phyloP scores from a whole-genome alignment of 2,888 invertebrate species.

The Melitaea athalia region DNA sequence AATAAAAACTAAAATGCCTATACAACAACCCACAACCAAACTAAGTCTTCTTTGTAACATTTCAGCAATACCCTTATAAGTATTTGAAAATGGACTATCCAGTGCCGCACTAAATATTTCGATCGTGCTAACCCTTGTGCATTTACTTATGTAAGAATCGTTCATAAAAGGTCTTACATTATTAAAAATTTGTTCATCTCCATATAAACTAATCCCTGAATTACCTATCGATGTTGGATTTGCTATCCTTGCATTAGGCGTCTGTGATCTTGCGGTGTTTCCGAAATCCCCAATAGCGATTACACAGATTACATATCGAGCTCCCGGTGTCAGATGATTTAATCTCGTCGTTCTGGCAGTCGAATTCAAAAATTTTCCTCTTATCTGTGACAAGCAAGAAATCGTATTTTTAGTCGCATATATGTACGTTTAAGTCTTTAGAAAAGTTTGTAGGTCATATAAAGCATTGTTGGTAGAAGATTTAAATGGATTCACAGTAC shows the following conservation, averaged over 20 bases:
- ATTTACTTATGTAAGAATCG: slow-evolving; percentile 89
- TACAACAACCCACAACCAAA: slow-evolving; percentile 92
- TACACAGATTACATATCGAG: slow-evolving; percentile 93
- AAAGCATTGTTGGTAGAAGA: slow-evolving; percentile 64
- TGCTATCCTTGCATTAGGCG: slow-evolving; percentile 79
- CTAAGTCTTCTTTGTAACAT: slow-evolving; percentile 91
- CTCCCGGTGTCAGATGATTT: slow-evolving; percentile 88
- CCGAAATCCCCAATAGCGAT: slow-evolving; percentile 89
- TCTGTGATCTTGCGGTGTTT: slow-evolving; percentile 70
- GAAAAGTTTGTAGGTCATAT: slow-evolving; percentile 53
- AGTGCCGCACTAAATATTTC: slow-evolving; percentile 86
- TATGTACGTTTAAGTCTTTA: slow-evolving; percentile 44
- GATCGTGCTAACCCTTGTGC: slow-evolving; percentile 88
- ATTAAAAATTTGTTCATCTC: slow-evolving; percentile 83
- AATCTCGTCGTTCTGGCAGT: slow-evolving; percentile 88
- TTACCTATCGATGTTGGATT: slow-evolving; percentile 62
- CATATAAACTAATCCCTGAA: slow-evolving; percentile 70
- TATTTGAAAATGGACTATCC: slow-evolving; percentile 82
- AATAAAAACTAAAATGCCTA: slow-evolving; percentile 93
- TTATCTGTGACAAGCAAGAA: slow-evolving; percentile 79
- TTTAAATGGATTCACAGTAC: slow-evolving; percentile 71
- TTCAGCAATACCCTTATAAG: slow-evolving; percentile 87
- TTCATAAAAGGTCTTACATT: slow-evolving; percentile 71
- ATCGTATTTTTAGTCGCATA: slow-evolving; percentile 24
- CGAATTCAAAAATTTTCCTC: slow-evolving; percentile 88